A percentile compares a stretch with the other conserved stretches of the same genome.
Evolutionary conservation across 2,113 vertebrate genomes (phyloP).

Genomic region (Callionymus lyra): DNA sequence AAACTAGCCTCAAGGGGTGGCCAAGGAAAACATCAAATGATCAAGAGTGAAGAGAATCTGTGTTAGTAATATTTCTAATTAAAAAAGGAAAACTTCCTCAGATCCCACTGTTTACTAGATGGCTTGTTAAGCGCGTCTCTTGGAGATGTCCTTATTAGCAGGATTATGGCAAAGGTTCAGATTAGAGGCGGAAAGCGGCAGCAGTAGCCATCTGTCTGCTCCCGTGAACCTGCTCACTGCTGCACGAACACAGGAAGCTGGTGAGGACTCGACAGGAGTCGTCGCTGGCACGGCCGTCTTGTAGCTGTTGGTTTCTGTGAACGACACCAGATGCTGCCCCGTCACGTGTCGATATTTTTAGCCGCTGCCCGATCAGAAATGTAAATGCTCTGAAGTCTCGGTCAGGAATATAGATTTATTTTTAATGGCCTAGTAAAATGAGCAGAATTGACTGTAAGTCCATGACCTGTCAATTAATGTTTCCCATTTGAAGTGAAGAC

Average conservation of each 20-base stretch:
- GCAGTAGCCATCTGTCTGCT: conserved; percentile 31
- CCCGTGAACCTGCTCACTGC: not conserved
- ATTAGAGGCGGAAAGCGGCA: conserved; percentile 27
- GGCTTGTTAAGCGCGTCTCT: conserved; percentile 2
- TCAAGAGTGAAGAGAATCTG: no score
- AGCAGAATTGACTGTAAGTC: no score
- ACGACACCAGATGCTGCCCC: not conserved
- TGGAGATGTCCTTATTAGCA: conserved; percentile 23
- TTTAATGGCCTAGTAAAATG: no score
- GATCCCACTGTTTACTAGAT: not conserved
- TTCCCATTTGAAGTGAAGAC: no score
- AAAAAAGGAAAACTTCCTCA: no score
- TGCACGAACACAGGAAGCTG: not conserved
- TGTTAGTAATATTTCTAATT: no score
- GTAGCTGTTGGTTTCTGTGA: no score
- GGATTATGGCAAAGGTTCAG: conserved; percentile 30
- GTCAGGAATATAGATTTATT: no score
- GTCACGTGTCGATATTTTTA: not conserved
- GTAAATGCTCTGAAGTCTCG: not conserved
- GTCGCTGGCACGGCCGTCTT: no score
- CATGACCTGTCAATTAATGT: no score
- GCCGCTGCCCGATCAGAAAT: not conserved
- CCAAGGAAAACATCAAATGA: no score
- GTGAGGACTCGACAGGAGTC: not conserved
- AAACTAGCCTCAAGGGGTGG: no score